Percentiles rank a stretch among this genome's conserved stretches.
These are phyloP conservation scores for Caenorhabditis parvicauda DNA, from an alignment of 2,888 invertebrate species.

Conservation along the genomic window DNA sequence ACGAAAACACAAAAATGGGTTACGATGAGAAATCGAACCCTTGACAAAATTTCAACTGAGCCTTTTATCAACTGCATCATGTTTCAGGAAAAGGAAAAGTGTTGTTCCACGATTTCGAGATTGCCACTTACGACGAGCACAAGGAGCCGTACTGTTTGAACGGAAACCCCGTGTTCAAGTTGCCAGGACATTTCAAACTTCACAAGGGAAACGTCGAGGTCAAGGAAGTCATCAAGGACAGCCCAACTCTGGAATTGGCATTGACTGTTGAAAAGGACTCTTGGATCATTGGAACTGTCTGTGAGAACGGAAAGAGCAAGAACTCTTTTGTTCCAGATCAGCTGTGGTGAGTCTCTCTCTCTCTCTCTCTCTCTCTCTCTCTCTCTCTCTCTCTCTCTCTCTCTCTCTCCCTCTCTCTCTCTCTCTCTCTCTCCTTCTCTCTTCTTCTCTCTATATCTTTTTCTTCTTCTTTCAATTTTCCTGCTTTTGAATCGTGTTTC, in stretches of 20 bases:
- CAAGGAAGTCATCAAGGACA: slow-evolving; percentile 34
- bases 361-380: background rate
- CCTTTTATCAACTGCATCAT: background rate
- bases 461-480: no score
- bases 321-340: slow-evolving; percentile 54
- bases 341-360: slow-evolving; percentile 40
- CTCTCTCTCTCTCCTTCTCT: no score
- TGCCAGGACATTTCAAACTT: slow-evolving; percentile 47
- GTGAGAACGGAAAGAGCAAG: slow-evolving; percentile 49
- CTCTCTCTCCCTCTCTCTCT: no score
- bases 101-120: slow-evolving; percentile 38
- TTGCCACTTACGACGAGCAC: slow-evolving; percentile 44
- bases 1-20: background rate
- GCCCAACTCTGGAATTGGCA: slow-evolving; percentile 27
- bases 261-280: slow-evolving; percentile 53
- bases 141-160: slow-evolving; percentile 42
- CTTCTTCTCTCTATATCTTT: no score
- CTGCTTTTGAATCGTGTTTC: no score
- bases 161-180: slow-evolving; percentile 30
- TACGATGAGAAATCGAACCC: no score
- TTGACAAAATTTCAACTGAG: background rate
- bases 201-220: slow-evolving; percentile 37
- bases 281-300: slow-evolving; percentile 52
- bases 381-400: no score
- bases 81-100: slow-evolving; percentile 38